Evolutionary conservation across 2,113 vertebrate genomes (phyloP).

Genomic region (Erinaceus europaeus): DNA sequence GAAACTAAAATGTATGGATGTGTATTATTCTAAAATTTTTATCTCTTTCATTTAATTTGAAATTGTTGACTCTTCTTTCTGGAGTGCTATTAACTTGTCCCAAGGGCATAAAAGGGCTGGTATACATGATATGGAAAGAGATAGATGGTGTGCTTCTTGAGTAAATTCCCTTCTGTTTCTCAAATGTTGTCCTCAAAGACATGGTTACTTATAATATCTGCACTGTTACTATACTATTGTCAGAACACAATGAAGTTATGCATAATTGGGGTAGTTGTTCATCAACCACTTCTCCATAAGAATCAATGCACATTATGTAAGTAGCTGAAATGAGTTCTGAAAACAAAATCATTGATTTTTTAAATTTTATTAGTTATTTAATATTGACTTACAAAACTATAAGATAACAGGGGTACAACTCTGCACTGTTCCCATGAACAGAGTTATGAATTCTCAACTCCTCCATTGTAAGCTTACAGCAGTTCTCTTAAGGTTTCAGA

Average conservation of each 20-base stretch:
- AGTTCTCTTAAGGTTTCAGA: too few relatives aligned
- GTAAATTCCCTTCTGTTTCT: constrained; percentile 11
- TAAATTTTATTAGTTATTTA: too few relatives aligned
- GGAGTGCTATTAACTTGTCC: neutral
- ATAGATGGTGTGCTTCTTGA: constrained; percentile 18
- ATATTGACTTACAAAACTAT: too few relatives aligned
- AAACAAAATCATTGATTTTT: too few relatives aligned
- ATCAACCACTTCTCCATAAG: neutral
- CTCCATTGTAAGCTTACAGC: too few relatives aligned
- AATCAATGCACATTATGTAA: neutral
- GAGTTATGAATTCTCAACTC: too few relatives aligned
- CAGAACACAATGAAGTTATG: neutral
- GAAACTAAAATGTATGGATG: neutral
- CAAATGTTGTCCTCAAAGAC: neutral
- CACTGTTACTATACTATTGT: neutral
- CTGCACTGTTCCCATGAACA: too few relatives aligned
- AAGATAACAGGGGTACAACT: too few relatives aligned
- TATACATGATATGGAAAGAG: neutral
- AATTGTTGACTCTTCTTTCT: constrained; percentile 9
- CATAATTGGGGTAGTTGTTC: neutral
- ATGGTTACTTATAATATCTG: neutral
- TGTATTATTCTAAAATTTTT: neutral
- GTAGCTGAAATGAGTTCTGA: neutral
- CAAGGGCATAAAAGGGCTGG: neutral
- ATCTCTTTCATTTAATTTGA: constrained; percentile 25